Evolutionary conservation across 2,797 vertebrate species (phyloP), one percentile per base, ranked within the genome.

Genomic region (Masticophis lateralis): DNA sequence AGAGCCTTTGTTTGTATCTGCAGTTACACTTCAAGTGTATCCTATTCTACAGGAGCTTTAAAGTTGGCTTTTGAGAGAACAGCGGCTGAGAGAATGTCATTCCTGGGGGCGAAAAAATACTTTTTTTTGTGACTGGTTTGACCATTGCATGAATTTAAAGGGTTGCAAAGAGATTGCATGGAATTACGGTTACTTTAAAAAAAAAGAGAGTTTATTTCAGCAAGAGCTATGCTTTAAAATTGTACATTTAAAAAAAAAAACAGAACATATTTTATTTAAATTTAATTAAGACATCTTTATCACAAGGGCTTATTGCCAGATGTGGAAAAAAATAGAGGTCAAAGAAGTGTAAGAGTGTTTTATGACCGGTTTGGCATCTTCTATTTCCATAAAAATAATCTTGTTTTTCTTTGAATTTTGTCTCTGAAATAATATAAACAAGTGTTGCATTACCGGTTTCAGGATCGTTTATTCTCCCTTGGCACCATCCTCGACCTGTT

Each of bases 71-170:
- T 94, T 88, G 90, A 88, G 88, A 90, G 57, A 32, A 59, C 86
- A 79, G 89, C 88, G 89, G 53, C 27, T 93, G 79, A 56, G 37
- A 91, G 86, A 47, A 87, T 25, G 47, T 53, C 89, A 10, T 6
- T 43, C 91, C 32, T 20, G 47, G 32, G 93, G 92, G 95, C 10
- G 28, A 69, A 90, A 94, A 92, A 96, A 94, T 63, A 1, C 8
- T 53, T 63, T 61, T 32, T 86, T 57, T 51, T 56, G 92, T 92
- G 63, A 93, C 55, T 90, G 53, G 32, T 96, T 97, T 95, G 90
- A 96, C 86, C 96, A 92, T 96, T 97, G 97, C 97, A 97, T 96
- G 97, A 94, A 95, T 90, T 97, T 91, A 12, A 90, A 94, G 94
- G 94, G 93, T 95, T 95, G 92, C 88, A 96, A 89, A 95, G 94